Evolutionary conservation across 2,797 vertebrate species (phyloP).

Genomic region (Coregonus ussuriensis): DNA sequence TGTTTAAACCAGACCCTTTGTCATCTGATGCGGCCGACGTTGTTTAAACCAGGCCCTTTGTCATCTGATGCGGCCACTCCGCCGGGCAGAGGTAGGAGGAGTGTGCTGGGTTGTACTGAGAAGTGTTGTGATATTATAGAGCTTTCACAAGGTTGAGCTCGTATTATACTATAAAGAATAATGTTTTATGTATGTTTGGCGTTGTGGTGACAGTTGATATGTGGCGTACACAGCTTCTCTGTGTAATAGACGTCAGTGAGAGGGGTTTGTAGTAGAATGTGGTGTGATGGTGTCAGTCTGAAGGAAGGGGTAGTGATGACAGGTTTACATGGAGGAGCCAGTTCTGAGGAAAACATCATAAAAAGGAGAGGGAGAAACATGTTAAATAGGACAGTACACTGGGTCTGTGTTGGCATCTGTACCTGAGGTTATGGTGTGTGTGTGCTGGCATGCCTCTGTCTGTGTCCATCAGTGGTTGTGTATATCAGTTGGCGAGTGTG

Average conservation of each 20-base stretch:
- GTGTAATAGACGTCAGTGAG: background rate
- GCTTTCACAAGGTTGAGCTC: no score
- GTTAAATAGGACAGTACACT: background rate
- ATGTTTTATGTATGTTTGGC: constrained; percentile 32
- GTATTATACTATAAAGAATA: background rate
- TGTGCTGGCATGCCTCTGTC: constrained; percentile 7
- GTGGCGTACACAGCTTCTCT: background rate
- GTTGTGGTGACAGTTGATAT: constrained; percentile 29
- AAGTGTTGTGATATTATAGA: constrained; percentile 8
- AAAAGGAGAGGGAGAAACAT: background rate
- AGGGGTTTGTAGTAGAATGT: background rate
- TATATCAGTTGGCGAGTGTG: background rate
- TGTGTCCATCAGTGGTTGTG: constrained; percentile 13
- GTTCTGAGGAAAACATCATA: background rate
- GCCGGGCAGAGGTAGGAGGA: background rate
- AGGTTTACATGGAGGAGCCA: background rate
- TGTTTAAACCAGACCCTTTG: background rate
- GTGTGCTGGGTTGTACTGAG: constrained; percentile 20
- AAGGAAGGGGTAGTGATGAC: background rate
- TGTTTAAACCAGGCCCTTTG: constrained; percentile 47
- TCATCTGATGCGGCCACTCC: constrained; percentile 35
- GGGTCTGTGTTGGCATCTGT: constrained; percentile 2
- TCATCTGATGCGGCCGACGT: constrained; percentile 30
- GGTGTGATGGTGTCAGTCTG: background rate
- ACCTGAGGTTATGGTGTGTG: constrained; percentile 10